A percentile compares a stretch with the other conserved stretches of the same genome.
Evolutionary conservation across 1,140 invertebrate genomes (phyloP).

Genomic region (Lithobius niger): DNA sequence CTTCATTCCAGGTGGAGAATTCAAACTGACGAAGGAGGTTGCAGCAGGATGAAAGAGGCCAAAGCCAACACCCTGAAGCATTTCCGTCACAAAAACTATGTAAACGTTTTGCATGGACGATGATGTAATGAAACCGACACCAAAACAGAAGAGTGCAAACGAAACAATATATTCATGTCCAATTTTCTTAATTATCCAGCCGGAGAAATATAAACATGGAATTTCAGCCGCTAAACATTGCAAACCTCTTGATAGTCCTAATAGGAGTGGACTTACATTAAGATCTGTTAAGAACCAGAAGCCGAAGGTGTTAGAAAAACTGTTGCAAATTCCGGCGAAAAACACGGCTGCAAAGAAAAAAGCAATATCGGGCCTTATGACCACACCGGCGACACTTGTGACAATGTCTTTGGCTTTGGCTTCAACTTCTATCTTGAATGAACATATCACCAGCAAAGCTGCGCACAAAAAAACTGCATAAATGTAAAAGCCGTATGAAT

Average conservation of each 20-base stretch:
- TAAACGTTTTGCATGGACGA: background rate
- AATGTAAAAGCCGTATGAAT: background rate
- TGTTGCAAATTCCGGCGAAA: background rate
- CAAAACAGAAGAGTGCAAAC: background rate
- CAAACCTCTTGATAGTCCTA: background rate
- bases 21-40: background rate
- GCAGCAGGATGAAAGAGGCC: background rate
- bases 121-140: background rate
- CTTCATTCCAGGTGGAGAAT: background rate
- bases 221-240: background rate
- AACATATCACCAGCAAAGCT: background rate
- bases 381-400: background rate
- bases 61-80: background rate
- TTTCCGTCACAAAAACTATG: background rate
- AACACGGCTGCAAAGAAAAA: background rate
- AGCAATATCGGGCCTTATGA: background rate
- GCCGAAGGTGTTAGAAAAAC: background rate
- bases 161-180: background rate
- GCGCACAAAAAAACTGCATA: background rate
- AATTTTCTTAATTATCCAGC: slow-evolving; percentile 3
- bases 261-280: background rate
- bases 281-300: background rate
- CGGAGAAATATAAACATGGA: slow-evolving; percentile 3
- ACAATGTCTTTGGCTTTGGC: background rate
- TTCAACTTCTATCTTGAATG: background rate